Evolutionary conservation across 1,140 invertebrate genomes (phyloP), one percentile per base, ranked within the genome.

Genomic region (Ceratosolen solmsi): DNA sequence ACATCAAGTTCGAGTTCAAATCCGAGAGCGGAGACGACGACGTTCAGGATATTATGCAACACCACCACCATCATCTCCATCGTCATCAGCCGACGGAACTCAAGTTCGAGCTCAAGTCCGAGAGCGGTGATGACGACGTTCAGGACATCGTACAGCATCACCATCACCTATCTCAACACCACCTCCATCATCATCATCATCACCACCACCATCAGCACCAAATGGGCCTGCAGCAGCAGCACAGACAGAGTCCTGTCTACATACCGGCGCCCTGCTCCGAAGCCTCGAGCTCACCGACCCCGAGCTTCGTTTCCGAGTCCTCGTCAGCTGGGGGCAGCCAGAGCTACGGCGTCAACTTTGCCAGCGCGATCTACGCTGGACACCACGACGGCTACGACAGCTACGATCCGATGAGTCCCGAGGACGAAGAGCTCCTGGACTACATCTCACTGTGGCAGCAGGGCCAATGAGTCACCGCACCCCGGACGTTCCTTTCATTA

Each of bases 401-500:
- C 87, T 96, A 96, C 87, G 95, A 96, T 83, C 94, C 95, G 0
- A 95, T 96, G 92, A 96, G 95, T 87, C 95, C 95, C 25, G 96
- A 97, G 88, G 97, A 98, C 89, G 97, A 98, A 89, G 96, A 98
- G 86, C 93, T 98, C 1, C 93, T 98, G 49, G 97, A 98, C 87
- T 79, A 65, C 58, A 96, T 95, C 82, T 96, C 97, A 86, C 95
- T 95, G 27, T 98, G 96, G 96, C 96, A 97, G 90, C 91, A 94
- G 85, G 91, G 90, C 74, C 92, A 93, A 86, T 92, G n/a, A 89
- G 51, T 20, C 13, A 76, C 73, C 77, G 68, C 9, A 30, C 3
- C 11, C 36, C 20, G 5, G 54, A 3, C n/a, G 54, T 22, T 22
- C 2, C 7, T 54, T 22, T 11, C 51, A 22, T 20, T 3, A 22